Conservation (phyloP, 2,113 vertebrate genomes). For the Dromas ardeola region DNA sequence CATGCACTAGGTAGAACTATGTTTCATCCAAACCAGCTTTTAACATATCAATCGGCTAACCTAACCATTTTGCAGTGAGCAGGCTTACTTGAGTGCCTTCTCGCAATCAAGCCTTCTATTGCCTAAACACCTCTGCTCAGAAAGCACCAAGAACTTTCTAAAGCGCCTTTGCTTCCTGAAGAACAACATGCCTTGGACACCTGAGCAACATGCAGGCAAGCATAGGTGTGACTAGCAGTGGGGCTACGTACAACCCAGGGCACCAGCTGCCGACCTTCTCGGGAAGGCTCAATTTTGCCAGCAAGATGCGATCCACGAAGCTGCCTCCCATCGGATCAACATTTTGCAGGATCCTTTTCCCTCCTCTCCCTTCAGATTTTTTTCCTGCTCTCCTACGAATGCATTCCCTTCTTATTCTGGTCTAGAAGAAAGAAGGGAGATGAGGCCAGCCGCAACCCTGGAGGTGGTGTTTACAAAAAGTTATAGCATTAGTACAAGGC, state of each 20-base stretch:
- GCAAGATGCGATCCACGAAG: background rate
- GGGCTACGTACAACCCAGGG: background rate
- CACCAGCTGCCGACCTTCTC: background rate
- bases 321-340: background rate
- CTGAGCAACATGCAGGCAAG: background rate
- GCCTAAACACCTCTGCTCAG: background rate
- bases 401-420: background rate
- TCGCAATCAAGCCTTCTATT: background rate
- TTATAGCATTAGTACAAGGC: background rate
- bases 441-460: background rate
- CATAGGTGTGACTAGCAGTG: background rate
- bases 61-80: background rate
- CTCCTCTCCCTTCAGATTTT: background rate
- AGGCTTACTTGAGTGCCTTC: background rate
- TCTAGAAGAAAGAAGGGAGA: background rate
- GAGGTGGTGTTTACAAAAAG: background rate
- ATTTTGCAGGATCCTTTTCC: background rate
- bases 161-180: background rate
- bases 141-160: background rate
- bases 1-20: background rate
- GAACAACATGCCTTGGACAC: background rate
- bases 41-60: background rate
- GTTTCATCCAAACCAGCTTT: background rate
- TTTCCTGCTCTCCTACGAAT: background rate
- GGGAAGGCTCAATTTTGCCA: background rate